A percentile compares a stretch with the other conserved stretches of the same genome.
phyloP scores from a whole-genome alignment of 23 tunicate species.

The Halocynthia aurantium region DNA sequence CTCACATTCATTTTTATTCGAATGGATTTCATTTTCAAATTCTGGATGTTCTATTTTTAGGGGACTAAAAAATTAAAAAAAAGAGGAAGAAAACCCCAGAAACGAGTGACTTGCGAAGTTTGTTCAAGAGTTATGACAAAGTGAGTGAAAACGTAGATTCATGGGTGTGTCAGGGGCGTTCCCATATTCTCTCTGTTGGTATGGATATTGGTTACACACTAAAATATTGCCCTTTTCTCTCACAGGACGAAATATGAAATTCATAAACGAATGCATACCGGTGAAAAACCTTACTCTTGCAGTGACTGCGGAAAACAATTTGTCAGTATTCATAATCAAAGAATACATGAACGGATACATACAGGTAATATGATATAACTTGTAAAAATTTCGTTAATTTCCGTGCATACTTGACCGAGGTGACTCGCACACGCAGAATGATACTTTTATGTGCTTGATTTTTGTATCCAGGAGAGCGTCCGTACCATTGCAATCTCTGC shows the following conservation, averaged over 20 bases:
- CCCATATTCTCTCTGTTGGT: too few relatives aligned
- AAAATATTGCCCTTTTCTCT: too few relatives aligned
- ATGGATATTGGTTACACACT: too few relatives aligned
- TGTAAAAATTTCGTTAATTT: too few relatives aligned
- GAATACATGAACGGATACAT: constrained; percentile 58
- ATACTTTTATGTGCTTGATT: not conserved
- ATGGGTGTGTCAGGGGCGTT: too few relatives aligned
- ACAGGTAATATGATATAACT: constrained; percentile 21
- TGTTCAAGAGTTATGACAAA: constrained; percentile 42
- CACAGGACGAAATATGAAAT: constrained; percentile 21
- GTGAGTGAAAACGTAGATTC: not conserved
- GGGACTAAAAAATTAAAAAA: not conserved
- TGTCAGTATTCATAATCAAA: constrained; percentile 52
- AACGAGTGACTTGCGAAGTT: constrained; percentile 37
- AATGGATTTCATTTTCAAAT: too few relatives aligned
- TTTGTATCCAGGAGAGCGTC: constrained; percentile 31
- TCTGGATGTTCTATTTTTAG: too few relatives aligned
- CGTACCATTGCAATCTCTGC: constrained; percentile 32
- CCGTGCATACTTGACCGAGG: too few relatives aligned
- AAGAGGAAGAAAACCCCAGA: constrained; percentile 52
- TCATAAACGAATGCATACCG: constrained; percentile 47
- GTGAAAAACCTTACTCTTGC: constrained; percentile 49
- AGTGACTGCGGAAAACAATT: constrained; percentile 28
- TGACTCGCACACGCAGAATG: too few relatives aligned
- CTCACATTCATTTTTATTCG: too few relatives aligned